Percentiles rank a stretch among this genome's conserved stretches.
These are phyloP conservation scores for Sympetrum striolatum DNA, from an alignment of 2,888 invertebrate species.

Conservation along the genomic window DNA sequence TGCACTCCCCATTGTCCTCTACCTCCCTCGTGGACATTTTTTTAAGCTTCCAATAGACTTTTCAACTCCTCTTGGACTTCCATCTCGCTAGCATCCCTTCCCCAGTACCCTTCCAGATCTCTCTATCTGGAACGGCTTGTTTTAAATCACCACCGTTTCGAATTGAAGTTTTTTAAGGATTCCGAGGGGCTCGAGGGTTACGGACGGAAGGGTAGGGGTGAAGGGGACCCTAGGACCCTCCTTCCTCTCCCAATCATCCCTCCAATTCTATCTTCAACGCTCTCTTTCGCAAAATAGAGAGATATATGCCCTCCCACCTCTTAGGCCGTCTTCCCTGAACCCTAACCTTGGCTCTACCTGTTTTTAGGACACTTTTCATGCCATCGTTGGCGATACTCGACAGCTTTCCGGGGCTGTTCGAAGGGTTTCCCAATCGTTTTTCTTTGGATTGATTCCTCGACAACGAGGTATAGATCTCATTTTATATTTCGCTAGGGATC, in stretches of 20 bases:
- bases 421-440: not conserved
- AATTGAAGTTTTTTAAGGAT: not conserved
- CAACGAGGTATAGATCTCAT: not conserved
- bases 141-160: not conserved
- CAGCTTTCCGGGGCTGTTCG: not conserved
- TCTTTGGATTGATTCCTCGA: not conserved
- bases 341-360: not conserved
- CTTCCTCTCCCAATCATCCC: not conserved
- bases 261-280: not conserved
- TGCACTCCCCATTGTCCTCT: not conserved
- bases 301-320: not conserved
- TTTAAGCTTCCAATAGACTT: not conserved
- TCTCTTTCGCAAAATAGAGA: not conserved
- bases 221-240: not conserved
- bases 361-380: not conserved
- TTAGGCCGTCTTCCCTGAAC: not conserved
- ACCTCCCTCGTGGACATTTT: not conserved
- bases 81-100: not conserved
- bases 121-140: not conserved
- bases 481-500: not conserved
- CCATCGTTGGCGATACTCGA: not conserved
- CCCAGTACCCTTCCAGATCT: not conserved
- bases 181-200: not conserved
- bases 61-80: not conserved
- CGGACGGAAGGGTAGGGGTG: not conserved